These are phyloP conservation scores for Echinops telfairi DNA, from an alignment of 2,113 vertebrate species.

Conservation along the genomic window DNA sequence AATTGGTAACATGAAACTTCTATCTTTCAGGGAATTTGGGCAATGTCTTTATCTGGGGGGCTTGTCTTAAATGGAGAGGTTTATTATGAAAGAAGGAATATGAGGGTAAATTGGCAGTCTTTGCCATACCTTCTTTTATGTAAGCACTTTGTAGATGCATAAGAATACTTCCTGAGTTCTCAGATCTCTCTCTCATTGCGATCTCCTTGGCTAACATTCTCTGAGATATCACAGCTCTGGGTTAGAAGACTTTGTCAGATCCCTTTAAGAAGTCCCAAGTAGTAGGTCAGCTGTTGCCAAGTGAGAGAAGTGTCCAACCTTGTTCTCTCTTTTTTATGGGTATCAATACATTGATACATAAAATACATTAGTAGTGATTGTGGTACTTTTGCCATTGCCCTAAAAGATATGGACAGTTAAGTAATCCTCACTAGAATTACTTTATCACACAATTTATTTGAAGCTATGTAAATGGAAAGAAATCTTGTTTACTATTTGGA, in stretches of 20 bases:
- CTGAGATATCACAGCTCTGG: not conserved
- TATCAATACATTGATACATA: not conserved
- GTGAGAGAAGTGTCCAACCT: not conserved
- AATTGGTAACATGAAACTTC: not conserved
- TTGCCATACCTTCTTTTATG: not conserved
- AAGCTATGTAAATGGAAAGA: not conserved
- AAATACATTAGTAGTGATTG: not conserved
- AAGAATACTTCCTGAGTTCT: not conserved
- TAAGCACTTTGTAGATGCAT: not conserved
- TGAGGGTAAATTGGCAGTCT: not conserved
- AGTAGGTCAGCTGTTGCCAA: not conserved
- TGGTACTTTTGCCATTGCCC: not conserved
- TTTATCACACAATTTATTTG: not conserved
- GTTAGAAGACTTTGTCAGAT: not conserved
- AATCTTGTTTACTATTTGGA: not conserved
- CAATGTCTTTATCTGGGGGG: not conserved
- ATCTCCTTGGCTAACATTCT: not conserved
- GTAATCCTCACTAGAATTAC: not conserved
- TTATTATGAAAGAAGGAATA: not conserved
- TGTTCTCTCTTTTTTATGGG: not conserved
- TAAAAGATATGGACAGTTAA: not conserved
- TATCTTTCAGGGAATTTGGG: not conserved
- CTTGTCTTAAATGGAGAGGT: not conserved
- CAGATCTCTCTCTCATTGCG: not conserved
- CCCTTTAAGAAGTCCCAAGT: not conserved